phyloP scores from a whole-genome alignment of 2,888 invertebrate genomes.

The Notodonta dromedarius region DNA sequence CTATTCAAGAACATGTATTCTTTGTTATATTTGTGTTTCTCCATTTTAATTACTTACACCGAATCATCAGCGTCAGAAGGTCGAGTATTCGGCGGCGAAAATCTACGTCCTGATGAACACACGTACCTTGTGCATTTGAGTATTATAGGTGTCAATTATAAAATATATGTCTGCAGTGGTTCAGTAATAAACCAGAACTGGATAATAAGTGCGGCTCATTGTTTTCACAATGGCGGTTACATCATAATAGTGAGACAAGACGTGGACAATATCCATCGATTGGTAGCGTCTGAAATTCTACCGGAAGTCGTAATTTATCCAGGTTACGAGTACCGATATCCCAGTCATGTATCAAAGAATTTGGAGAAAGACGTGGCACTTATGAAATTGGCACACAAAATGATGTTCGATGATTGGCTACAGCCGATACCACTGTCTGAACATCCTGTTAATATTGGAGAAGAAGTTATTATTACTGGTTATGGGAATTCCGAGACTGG shows the following conservation, averaged over 20 bases:
- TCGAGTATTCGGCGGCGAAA: conserved; percentile 27
- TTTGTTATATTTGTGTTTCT: conserved; percentile 7
- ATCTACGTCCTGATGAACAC: conserved; percentile 24
- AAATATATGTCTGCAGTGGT: conserved; percentile 31
- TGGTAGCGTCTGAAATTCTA: conserved; percentile 18
- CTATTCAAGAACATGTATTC: conserved; percentile 7
- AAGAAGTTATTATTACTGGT: conserved; percentile 35
- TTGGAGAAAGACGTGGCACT: conserved; percentile 38
- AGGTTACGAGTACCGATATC: not conserved
- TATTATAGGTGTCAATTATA: not conserved
- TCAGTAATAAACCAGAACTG: conserved; percentile 38
- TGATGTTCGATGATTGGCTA: conserved; percentile 23
- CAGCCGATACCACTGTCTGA: conserved; percentile 28
- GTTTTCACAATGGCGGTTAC: conserved; percentile 19
- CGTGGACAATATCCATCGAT: conserved; percentile 4
- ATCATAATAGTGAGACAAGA: conserved; percentile 15
- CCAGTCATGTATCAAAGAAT: not conserved
- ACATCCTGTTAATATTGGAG: conserved; percentile 5
- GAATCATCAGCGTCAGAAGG: conserved; percentile 1
- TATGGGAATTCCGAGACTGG: conserved; percentile 29
- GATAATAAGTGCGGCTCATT: conserved; percentile 46
- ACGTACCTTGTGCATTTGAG: conserved; percentile 37
- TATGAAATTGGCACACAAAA: conserved; percentile 27
- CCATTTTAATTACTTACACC: not conserved
- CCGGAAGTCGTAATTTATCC: conserved; percentile 10